Conservation (phyloP, 2,113 vertebrate species). For the Daubentonia madagascariensis region DNA sequence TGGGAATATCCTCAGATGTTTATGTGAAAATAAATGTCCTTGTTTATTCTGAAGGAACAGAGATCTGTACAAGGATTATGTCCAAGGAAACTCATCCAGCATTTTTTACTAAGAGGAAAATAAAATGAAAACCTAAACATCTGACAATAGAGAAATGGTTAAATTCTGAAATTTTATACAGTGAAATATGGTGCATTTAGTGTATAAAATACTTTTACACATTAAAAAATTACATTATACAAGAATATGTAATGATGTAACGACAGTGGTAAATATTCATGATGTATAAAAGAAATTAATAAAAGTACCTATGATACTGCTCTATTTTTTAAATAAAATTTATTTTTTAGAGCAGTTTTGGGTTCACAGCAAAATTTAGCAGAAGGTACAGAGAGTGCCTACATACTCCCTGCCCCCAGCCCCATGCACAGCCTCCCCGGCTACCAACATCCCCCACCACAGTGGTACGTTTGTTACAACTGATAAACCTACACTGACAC, state of each 20-base stretch:
- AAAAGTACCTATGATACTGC: not conserved
- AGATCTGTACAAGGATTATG: not conserved
- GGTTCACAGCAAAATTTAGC: not conserved
- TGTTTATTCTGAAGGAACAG: not conserved
- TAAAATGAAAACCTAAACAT: not conserved
- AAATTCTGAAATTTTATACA: not conserved
- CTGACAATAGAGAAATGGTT: not conserved
- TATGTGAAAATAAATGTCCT: not conserved
- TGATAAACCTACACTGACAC: not conserved
- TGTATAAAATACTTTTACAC: not conserved
- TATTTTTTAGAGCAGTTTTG: not conserved
- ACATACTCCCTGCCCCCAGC: not conserved
- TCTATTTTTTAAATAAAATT: not conserved
- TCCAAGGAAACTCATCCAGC: not conserved
- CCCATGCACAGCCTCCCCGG: not conserved
- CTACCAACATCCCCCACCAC: not conserved
- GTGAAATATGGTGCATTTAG: not conserved
- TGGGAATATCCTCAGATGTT: not conserved
- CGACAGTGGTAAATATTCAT: not conserved
- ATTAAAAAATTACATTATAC: not conserved
- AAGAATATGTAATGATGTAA: not conserved
- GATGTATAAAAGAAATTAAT: not conserved
- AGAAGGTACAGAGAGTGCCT: not conserved
- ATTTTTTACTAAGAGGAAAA: constrained; percentile 1
- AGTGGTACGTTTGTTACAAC: not conserved